phyloP scores from a whole-genome alignment of 2,797 vertebrate genomes.

The Danio tinwini region DNA sequence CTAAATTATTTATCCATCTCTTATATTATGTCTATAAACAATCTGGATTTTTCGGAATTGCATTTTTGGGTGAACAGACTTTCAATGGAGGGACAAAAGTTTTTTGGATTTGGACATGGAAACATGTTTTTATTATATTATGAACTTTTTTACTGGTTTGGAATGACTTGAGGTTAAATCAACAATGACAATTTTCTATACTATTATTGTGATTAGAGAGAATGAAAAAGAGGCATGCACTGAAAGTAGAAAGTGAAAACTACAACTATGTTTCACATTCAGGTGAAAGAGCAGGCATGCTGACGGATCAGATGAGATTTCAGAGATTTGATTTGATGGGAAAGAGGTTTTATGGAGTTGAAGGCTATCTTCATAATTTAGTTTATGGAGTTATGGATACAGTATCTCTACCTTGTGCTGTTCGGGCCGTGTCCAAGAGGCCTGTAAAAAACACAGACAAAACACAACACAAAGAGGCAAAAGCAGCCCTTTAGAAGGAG shows the following conservation, averaged over 20 bases:
- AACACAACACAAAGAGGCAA: constrained; percentile 83
- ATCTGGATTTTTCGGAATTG: too few species aligned
- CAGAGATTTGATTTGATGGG: constrained; percentile 51
- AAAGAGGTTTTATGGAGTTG: constrained; percentile 63
- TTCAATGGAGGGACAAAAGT: too few species aligned
- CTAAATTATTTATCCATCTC: too few species aligned
- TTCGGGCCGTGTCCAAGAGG: constrained; percentile 99
- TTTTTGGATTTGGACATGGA: too few species aligned
- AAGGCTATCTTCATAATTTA: constrained; percentile 65
- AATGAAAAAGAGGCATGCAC: constrained; percentile 26
- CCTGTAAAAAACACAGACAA: constrained; percentile 97
- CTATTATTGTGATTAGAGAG: constrained; percentile 2
- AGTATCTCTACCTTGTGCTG: constrained; percentile 97
- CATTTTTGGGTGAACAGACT: too few species aligned
- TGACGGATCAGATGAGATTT: constrained; percentile 55
- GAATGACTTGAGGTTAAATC: too few species aligned
- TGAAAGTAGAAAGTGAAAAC: constrained; percentile 19
- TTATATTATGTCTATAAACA: too few species aligned
- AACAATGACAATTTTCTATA: too few species aligned
- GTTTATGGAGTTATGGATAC: constrained; percentile 74
- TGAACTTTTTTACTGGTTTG: too few species aligned
- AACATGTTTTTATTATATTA: too few species aligned
- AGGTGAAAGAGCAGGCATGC: constrained; percentile 9
- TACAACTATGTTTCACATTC: constrained; percentile 26
- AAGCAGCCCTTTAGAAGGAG: constrained; percentile 82